These are phyloP conservation scores for Mastomys coucha DNA, from an alignment of 2,113 vertebrate genomes.

Conservation along the genomic window DNA sequence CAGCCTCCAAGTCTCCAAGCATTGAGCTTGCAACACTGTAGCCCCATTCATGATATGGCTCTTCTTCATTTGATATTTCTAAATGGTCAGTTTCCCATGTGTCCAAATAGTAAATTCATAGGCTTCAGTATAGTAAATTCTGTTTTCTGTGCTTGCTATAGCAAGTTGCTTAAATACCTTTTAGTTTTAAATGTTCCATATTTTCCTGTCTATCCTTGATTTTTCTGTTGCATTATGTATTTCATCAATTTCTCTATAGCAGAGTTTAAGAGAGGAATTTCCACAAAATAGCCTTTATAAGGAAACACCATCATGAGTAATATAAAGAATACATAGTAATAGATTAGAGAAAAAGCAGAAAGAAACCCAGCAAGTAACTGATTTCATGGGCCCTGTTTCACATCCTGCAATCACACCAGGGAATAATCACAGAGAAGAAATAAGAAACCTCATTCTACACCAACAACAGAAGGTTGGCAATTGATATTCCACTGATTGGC, in stretches of 20 bases:
- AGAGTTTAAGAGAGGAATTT: not conserved
- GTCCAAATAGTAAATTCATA: not conserved
- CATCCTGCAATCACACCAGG: not conserved
- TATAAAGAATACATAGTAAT: not conserved
- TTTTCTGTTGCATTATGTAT: not conserved
- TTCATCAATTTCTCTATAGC: not conserved
- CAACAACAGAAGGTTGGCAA: not conserved
- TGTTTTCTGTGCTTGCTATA: not conserved
- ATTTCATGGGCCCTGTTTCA: not conserved
- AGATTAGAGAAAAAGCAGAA: not conserved
- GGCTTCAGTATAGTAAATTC: not conserved
- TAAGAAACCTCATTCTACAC: not conserved
- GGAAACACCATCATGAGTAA: not conserved
- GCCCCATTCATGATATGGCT: not conserved
- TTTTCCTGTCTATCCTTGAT: not conserved
- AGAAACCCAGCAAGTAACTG: not conserved
- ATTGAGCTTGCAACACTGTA: accelerated
- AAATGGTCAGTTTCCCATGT: not conserved
- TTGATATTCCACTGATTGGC: not conserved
- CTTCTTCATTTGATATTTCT: not conserved
- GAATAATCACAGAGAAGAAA: not conserved
- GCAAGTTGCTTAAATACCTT: not conserved
- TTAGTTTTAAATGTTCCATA: not conserved
- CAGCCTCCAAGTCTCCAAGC: not conserved
- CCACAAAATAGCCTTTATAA: not conserved